Base-by-base conservation (phyloP, 2,888 invertebrate genomes). In the Noctua fimbriata region DNA sequence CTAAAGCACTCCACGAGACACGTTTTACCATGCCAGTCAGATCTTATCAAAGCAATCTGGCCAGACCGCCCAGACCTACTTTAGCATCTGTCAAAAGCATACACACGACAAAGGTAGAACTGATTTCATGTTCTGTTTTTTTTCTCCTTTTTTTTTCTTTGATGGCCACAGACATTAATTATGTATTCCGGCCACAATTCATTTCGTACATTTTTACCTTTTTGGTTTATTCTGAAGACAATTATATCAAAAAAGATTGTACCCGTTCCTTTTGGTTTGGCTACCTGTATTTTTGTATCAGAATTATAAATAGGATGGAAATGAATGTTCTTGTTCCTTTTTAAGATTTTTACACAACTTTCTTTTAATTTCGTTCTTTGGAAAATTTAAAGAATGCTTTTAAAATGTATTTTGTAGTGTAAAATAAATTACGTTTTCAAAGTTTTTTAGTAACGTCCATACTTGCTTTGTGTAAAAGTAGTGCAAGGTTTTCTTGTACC, bases 121-220 rank as follows among this genome's bases (percentile, higher is more conserved):
- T 75, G 74, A 75, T 78, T 80, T 74, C 41, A 63, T 77, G 36
- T 66, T 76, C 44, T n/a, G 36, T 65, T 58, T 71, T 71, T 80
- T 69, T 71, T 75, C 12, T 21, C 3, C 0, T 1, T 58, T 81
- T 82, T 81, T 74, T 81, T 81, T 78, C 82, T 83, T 88, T 85
- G 79, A 80, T 69, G n/a, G 66, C 63, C 69, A 41, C 65, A 75
- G 65, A 65, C 60, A 78, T 81, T 81, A 79, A 88, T 89, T 89
- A 83, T 78, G 83, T 86, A 89, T 89, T 86, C 88, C 58, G 71
- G 55, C 49, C 89, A 82, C 85, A 84, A 78, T 86, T 81, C 77
- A 83, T 85, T 85, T 83, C 72, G 75, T 78, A 84, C 74, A 71
- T 87, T 87, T 76, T 71, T 82, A 76, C 63, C 77, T 79, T 87